Base-by-base conservation (phyloP, 2,888 invertebrate species). In the Sturmia bella region DNA sequence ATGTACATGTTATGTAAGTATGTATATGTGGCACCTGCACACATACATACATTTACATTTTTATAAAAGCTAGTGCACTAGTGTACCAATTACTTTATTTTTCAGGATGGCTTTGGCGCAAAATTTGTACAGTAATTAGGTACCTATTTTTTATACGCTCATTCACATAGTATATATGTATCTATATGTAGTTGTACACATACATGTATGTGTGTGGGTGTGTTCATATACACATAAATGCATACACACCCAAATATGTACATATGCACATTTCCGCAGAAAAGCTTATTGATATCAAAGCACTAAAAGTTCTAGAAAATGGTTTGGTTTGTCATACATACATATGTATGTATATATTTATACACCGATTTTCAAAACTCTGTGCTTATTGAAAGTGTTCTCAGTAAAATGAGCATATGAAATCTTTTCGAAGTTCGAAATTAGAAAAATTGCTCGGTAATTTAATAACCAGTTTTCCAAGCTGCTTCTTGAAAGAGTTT, bases 81-180 rank as follows among this genome's bases (percentile, higher is more conserved):
- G n/a, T 15, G 15, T 43, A 43, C n/a, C 5, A 15, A 15, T 45
- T 45, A 45, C 17, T 17, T 15, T 45, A 45, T 17, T 45, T 15
- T 45, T 15, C 15, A 15, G 45, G 15, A n/a, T 45, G 45, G 45
- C 15, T 45, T 45, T 45, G 45, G 45, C 45, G 45, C 45, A 45
- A 45, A 45, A 9, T 45, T 45, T 15, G 15, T 17, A 15, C 17
- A 45, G 5, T 27, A 27, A 43, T 43, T 39, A 13, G 12, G 12
- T 39, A n/a, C n/a, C n/a, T 27, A 27, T 32, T 32, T 32, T 32
- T 3, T 7, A 32, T 32, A n/a, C n/a, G n/a, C n/a, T n/a, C n/a
- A n/a, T n/a, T n/a, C n/a, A 27, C 3, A 27, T 27, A 27, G 27
- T 4, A 27, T 4, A 27, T 27, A 27, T 27, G 6, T 27, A 27